Conservation (phyloP, 1,140 invertebrate species). For the Drosophila bocki region DNA sequence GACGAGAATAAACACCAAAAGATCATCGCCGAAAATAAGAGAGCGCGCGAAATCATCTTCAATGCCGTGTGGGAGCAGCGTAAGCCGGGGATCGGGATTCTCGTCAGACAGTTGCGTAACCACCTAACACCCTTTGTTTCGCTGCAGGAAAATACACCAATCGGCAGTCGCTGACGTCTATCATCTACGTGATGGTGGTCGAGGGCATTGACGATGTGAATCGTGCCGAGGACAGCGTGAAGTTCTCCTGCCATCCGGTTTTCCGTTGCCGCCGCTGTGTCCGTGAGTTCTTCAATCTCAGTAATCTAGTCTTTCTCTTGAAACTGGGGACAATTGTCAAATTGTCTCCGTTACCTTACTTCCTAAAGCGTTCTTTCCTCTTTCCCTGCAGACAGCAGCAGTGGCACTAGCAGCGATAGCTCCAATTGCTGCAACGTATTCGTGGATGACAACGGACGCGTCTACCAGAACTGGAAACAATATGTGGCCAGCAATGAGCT, state of each 20-base stretch:
- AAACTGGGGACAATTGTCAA: neutral
- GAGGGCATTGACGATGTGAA: conserved; percentile 37
- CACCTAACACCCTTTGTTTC: neutral
- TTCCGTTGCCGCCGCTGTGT: conserved; percentile 70
- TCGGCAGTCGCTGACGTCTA: conserved; percentile 61
- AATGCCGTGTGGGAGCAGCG: conserved; percentile 70
- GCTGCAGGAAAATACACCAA: conserved; percentile 73
- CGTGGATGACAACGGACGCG: conserved; percentile 71
- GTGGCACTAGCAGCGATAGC: conserved; percentile 46
- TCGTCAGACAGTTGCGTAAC: neutral
- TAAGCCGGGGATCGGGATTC: conserved; percentile 27
- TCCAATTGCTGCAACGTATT: conserved; percentile 75
- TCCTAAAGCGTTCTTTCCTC: too few species aligned
- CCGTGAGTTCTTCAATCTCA: conserved; percentile 34
- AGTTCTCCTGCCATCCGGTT: conserved; percentile 69
- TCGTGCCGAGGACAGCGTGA: conserved; percentile 30
- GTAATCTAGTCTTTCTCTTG: neutral
- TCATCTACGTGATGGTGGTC: conserved; percentile 74
- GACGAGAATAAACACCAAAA: neutral
- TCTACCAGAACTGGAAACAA: conserved; percentile 74
- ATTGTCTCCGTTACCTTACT: too few species aligned
- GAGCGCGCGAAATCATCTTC: conserved; percentile 51
- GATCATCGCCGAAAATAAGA: conserved; percentile 18
- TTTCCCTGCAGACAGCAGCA: conserved; percentile 17
- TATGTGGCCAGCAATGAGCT: conserved; percentile 67